Base-by-base conservation (phyloP, 2,113 vertebrate genomes). In the Heterocephalus glaber region DNA sequence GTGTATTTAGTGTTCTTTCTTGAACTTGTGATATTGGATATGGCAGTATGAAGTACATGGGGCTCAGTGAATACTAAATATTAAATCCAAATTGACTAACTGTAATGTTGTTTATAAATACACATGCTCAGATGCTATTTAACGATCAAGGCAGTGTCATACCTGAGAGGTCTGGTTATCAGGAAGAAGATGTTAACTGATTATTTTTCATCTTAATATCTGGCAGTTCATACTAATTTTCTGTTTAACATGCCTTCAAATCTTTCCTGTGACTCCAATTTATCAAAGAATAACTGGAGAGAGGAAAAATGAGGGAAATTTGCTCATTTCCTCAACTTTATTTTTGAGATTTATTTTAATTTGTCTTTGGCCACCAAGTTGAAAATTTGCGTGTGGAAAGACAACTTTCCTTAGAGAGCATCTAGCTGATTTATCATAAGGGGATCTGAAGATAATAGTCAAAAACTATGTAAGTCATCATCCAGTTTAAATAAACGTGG, bases 341-440 rank as follows among this genome's bases (percentile, higher is more conserved):
- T 56, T 94, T 90, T n/a, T 47, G 47, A 92, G 52, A 65, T 93
- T 58, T 52, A 38, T 86, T 82, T 76, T 52, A 94, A 68, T 84
- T 74, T 85, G 14, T 83, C 56, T 92, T 90, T 84, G 54, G 33
- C 76, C 33, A 96, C 30, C 41, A 87, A 16, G 19, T 33, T 87
- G 89, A 90, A 86, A 70, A 80, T 44, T 3, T 89, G 35, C 60
- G 1, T 70, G 38, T 80, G 86, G 79, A 81, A 80, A 91, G 77
- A 84, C 28, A 74, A 28, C 56, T 49, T 91, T 68, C 38, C 22
- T 89, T 44, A 92, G 89, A 86, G 56, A 91, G 13, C 79, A 87
- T 58, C 47, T 17, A 19, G 12, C 35, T 84, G 56, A 79, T 86
- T 86, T 41, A 80, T 56, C 44, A 5, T 30, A 54, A 93, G 52